These are phyloP conservation scores for Leptinotarsa lineolata DNA, from an alignment of 1,140 invertebrate species.

Conservation along the genomic window DNA sequence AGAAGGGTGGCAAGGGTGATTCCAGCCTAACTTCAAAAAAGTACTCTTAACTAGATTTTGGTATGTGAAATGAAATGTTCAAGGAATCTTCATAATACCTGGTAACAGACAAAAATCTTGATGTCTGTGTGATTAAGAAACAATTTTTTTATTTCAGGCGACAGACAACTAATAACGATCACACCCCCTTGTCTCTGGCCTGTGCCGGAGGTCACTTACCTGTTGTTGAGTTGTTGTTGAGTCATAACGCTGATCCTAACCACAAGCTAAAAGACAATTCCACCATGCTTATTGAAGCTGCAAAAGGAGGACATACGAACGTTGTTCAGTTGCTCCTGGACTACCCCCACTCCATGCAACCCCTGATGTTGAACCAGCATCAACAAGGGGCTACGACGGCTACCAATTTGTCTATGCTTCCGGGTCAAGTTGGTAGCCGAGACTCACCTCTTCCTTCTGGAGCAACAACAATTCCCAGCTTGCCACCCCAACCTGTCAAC, in stretches of 20 bases:
- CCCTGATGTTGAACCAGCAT: conserved; percentile 61
- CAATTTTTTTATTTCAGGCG: conserved; percentile 53
- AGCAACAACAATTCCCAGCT: conserved; percentile 48
- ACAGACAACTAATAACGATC: conserved; percentile 96
- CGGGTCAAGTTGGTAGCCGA: conserved; percentile 48
- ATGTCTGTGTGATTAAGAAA: conserved; percentile 1
- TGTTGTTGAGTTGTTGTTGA: conserved; percentile 89
- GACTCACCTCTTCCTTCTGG: conserved; percentile 43
- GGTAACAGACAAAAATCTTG: neutral
- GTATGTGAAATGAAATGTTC: too few relatives aligned
- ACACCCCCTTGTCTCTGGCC: conserved; percentile 95
- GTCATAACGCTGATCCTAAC: conserved; percentile 90
- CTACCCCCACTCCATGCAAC: conserved; percentile 87
- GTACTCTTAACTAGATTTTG: too few relatives aligned
- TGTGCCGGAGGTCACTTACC: conserved; percentile 93
- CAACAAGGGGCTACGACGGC: conserved; percentile 54
- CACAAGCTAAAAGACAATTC: conserved; percentile 98
- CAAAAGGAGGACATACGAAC: conserved; percentile 94
- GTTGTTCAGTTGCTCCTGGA: conserved; percentile 94
- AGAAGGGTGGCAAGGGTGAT: too few relatives aligned
- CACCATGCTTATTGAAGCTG: conserved; percentile 97
- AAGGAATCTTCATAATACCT: too few relatives aligned
- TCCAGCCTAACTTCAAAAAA: too few relatives aligned
- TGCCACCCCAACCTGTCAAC: conserved; percentile 53
- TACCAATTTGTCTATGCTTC: conserved; percentile 50